A percentile compares a stretch with the other conserved stretches of the same genome.
These are phyloP conservation scores for Clarias platycephalus DNA, from an alignment of 2,797 vertebrate species.

Conservation along the genomic window DNA sequence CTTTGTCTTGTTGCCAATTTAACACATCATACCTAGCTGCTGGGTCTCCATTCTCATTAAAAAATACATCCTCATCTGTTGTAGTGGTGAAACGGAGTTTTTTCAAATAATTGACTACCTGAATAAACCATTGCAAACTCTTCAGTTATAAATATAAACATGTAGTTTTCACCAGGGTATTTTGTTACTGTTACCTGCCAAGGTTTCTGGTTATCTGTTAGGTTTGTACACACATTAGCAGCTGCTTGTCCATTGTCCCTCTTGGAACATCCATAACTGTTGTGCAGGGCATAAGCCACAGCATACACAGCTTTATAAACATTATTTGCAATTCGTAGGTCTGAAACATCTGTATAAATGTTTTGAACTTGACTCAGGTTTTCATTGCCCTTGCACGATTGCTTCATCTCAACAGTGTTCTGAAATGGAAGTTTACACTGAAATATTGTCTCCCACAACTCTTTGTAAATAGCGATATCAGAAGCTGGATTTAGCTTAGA, in stretches of 20 bases:
- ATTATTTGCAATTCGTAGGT: slow-evolving; percentile 65
- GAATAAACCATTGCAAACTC: neutral
- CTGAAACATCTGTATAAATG: slow-evolving; percentile 68
- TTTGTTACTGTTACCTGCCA: slow-evolving; percentile 32
- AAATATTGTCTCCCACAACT: slow-evolving; percentile 53
- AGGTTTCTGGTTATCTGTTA: slow-evolving; percentile 9
- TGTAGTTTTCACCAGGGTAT: neutral
- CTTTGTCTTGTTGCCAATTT: slow-evolving; percentile 59
- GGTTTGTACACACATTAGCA: slow-evolving; percentile 9
- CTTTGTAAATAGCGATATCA: slow-evolving; percentile 30
- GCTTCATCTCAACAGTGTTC: neutral
- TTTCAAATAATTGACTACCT: slow-evolving; percentile 45
- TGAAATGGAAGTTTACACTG: slow-evolving; percentile 37
- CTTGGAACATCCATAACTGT: slow-evolving; percentile 31
- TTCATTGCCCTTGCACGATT: slow-evolving; percentile 63
- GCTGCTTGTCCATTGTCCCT: neutral
- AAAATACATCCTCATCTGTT: slow-evolving; percentile 33
- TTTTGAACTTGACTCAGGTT: slow-evolving; percentile 58
- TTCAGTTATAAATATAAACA: neutral
- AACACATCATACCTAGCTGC: slow-evolving; percentile 53
- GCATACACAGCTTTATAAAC: slow-evolving; percentile 60
- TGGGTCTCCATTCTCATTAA: slow-evolving; percentile 19
- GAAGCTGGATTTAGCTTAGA: slow-evolving; percentile 56
- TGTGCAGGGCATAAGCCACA: slow-evolving; percentile 68
- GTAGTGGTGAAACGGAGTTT: slow-evolving; percentile 37